Evolutionary conservation across 2,113 vertebrate genomes (phyloP).

Genomic region (Triplophysa tibetana): DNA sequence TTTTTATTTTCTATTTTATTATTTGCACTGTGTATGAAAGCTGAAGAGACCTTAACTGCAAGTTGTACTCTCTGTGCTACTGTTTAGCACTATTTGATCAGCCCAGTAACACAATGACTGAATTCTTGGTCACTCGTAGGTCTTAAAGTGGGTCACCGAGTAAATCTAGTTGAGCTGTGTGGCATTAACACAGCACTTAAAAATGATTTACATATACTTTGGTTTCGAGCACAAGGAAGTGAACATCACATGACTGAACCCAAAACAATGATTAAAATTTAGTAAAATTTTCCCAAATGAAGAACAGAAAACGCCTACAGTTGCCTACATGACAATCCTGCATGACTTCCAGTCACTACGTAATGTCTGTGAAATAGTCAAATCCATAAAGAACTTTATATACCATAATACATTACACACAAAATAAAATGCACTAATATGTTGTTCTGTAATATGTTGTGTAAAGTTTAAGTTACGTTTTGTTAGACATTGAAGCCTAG

Average conservation of each 20-base stretch:
- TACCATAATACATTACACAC: too few relatives aligned
- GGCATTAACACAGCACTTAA: neutral
- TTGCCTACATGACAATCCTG: too few relatives aligned
- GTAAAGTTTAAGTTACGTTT: too few relatives aligned
- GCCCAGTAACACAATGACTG: neutral
- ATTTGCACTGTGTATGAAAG: too few relatives aligned
- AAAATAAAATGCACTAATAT: too few relatives aligned
- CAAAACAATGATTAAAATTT: neutral
- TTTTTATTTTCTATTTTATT: too few relatives aligned
- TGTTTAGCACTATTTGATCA: neutral
- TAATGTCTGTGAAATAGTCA: neutral
- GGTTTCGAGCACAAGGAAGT: constrained; percentile 16
- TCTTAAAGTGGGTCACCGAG: constrained; percentile 23
- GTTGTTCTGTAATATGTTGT: too few relatives aligned
- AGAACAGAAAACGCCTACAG: neutral
- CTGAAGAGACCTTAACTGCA: too few relatives aligned
- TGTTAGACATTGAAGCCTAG: too few relatives aligned
- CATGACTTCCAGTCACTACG: neutral
- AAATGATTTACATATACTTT: constrained; percentile 25
- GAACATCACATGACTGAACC: constrained; percentile 3
- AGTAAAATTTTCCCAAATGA: neutral
- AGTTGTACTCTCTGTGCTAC: too few relatives aligned
- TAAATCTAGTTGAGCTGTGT: neutral
- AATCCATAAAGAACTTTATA: too few relatives aligned
- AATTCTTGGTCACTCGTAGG: neutral